A percentile compares a stretch with the other conserved stretches of the same genome.
phyloP scores from a whole-genome alignment of 1,140 invertebrate species.

The Drosophila triauraria region DNA sequence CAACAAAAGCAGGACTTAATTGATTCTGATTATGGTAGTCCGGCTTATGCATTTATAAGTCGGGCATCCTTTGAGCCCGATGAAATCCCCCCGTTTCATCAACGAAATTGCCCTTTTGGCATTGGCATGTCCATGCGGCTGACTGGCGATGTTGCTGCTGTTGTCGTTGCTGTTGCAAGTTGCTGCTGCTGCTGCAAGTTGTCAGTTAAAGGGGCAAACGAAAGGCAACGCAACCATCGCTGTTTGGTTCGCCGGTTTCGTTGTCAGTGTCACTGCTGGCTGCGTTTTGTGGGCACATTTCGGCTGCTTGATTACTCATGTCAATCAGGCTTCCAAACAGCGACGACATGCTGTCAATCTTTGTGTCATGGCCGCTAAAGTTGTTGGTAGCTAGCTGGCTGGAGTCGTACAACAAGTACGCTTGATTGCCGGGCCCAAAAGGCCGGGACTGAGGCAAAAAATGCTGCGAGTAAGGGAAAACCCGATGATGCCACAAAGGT shows the following conservation, averaged over 20 bases:
- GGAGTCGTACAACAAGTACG: conserved; percentile 74
- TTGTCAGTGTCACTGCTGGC: conserved; percentile 80
- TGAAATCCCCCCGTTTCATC: conserved; percentile 40
- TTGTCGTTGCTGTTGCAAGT: conserved; percentile 1
- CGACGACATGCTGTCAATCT: conserved; percentile 84
- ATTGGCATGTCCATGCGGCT: conserved; percentile 5
- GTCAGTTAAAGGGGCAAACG: conserved; percentile 56
- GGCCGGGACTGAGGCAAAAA: conserved; percentile 29
- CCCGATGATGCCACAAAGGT: conserved; percentile 77
- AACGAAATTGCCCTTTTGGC: conserved; percentile 52
- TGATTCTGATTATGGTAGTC: conserved; percentile 34
- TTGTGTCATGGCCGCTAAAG: conserved; percentile 82
- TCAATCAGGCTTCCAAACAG: conserved; percentile 83
- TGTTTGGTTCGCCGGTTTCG: conserved; percentile 49
- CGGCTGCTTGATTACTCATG: conserved; percentile 83
- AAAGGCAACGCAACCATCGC: conserved; percentile 41
- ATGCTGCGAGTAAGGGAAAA: conserved; percentile 34
- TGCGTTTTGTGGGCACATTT: conserved; percentile 83
- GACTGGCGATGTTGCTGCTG: conserved; percentile 28
- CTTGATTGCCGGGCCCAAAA: conserved; percentile 67
- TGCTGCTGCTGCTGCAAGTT: conserved; percentile 29
- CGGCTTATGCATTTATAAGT: conserved; percentile 48
- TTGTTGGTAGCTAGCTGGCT: conserved; percentile 55
- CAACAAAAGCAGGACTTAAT: conserved; percentile 11
- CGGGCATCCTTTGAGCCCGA: conserved; percentile 14